Evolutionary conservation across 1,140 invertebrate genomes (phyloP), one percentile per base, ranked within the genome.

Genomic region (Diuraphis noxia): DNA sequence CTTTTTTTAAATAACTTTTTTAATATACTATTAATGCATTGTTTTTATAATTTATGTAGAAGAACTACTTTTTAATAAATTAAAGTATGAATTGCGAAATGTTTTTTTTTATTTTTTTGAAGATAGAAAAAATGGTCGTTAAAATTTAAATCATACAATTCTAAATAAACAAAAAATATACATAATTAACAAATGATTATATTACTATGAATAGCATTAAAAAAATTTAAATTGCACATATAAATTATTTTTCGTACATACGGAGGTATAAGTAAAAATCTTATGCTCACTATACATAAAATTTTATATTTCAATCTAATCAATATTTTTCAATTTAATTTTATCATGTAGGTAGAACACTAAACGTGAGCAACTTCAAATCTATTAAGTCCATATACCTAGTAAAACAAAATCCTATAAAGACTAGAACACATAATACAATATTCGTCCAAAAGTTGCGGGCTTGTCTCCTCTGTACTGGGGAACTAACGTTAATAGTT

Each of bases 401-500:
- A 4, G 25, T 82, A 82, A 82, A 82, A 40, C n/a, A 23, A 82
- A 82, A 25, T 84, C 40, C 30, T 84, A n/a, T n/a, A 30, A 41
- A 43, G 81, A 84, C 81, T 30, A 82, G 23, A n/a, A 84, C 81
- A 82, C 13, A 82, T 82, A 41, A 41, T 84, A 84, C 17, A 43
- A 84, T 84, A 84, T 84, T 84, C 13, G 30, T 84, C 41, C 13
- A n/a, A 43, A 84, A 84, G 82, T 84, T 84, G 41, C 34, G 23
- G 21, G 30, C 41, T 5, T 41, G 40, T 84, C 81, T 84, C 36
- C 7, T 81, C 10, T 34, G 19, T 25, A 49, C 8, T 9, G 38
- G 8, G 43, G 13, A 46, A 86, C 49, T 46, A 86, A 86, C 43
- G n/a, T 49, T 86, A 86, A 86, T 49, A 86, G n/a, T 86, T 36